phyloP scores from a whole-genome alignment of 2,113 vertebrate genomes.

The Megaptera novaeangliae region DNA sequence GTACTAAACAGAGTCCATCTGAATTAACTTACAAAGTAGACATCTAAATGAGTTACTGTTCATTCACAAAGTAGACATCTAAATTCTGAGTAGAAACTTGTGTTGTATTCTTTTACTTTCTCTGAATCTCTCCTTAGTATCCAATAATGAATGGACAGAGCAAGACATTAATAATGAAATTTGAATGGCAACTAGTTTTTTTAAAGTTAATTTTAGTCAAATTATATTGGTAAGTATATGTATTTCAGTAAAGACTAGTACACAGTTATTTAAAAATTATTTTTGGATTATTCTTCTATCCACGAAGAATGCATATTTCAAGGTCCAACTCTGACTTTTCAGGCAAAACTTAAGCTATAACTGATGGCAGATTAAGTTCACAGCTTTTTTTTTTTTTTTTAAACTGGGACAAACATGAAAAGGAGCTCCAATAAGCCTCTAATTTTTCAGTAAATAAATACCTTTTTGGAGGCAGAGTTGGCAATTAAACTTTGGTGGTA shows the following conservation, averaged over 20 bases:
- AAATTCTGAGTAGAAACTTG: neutral
- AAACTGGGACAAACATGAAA: neutral
- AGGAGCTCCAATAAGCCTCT: neutral
- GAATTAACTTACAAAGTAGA: neutral
- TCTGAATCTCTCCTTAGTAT: neutral
- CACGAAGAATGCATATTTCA: neutral
- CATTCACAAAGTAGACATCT: neutral
- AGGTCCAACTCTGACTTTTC: neutral
- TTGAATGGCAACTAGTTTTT: neutral
- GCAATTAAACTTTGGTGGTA: neutral
- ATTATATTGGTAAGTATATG: neutral
- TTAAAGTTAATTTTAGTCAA: neutral
- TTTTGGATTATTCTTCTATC: neutral
- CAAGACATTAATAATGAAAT: slow-evolving; percentile 3
- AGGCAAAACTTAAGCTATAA: neutral
- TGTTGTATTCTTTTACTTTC: neutral
- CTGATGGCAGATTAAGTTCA: neutral
- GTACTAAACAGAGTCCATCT: neutral
- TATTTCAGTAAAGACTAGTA: slow-evolving; percentile 1
- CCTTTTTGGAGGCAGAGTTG: neutral
- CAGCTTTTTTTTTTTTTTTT: neutral
- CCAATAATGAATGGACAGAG: neutral
- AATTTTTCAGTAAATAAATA: neutral
- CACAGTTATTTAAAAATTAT: neutral
- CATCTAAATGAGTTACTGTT: neutral